Base-by-base conservation (phyloP, 1,140 invertebrate genomes). In the Dendroctonus valens region DNA sequence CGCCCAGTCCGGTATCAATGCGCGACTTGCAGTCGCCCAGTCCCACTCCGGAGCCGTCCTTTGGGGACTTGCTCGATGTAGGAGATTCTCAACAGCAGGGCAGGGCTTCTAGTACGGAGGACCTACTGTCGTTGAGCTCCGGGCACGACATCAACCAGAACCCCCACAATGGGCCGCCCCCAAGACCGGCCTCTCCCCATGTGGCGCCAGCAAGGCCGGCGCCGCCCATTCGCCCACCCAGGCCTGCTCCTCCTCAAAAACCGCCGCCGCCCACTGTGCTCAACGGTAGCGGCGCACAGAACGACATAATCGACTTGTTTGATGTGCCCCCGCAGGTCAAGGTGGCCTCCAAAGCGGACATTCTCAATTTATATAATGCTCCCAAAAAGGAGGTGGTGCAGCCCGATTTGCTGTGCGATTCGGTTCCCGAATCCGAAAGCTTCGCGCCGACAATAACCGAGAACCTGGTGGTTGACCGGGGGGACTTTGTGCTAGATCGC, bases 1-100 rank as follows among this genome's bases (percentile, higher is more conserved):
- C 89, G 0, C 91, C 91, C 0, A 92, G 90, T 77, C 91, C 91
- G 0, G 89, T 91, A 0, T 86, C 90, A 9, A 90, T 91, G 80
- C 79, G 87, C 48, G 88, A 90, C 70, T 81, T 89, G 14, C 89
- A 91, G 75, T 91, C 91, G 2, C 91, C 91, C 0, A 92, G 90
- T 69, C 91, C 91, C 0, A 93, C 91, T 3, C 91, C 91, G 0
- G 89, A 92, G 65, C 86, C 86, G 44, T 81, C 80, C 39, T 84
- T 86, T 62, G 87, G 84, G 7, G 88, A 91, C 78, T 78, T 90
- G 9, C 72, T 90, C 5, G 85, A 86, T 61, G 85, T 87, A 2
- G 81, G 73, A 40, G 79, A 82, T 55, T 38, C 49, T 41, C 14
- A 65, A 15, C 61, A 63, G 2, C 49, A 50, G 3, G 7, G 26